Evolutionary conservation across 2,888 invertebrate genomes (phyloP), one percentile per base, ranked within the genome.

Genomic region (Tenodera sinensis): DNA sequence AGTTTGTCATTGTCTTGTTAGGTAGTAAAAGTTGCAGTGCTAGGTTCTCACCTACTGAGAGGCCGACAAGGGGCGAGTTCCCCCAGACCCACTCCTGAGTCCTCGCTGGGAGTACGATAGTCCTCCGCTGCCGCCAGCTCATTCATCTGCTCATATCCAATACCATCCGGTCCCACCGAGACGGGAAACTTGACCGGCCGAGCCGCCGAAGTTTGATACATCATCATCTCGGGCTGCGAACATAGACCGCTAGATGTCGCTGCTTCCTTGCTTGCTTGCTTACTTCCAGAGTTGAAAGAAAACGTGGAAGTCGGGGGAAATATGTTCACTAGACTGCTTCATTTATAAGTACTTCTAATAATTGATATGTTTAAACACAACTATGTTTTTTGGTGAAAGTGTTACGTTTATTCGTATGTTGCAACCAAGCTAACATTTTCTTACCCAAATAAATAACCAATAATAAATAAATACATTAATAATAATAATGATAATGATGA

Each of bases 1-100:
- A 34, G 9, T 42, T 1, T 12, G 42, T 12, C 42, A 42, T 42
- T 42, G 12, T 42, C 1, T 42, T 71, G 25, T 71, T 71, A 25
- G 54, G 25, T 25, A 20, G 54, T 25, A 71, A 25, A 71, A 20
- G 83, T 1, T 6, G 83, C 28, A 27, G 27, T 28, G 20, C 20
- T 20, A 71, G 54, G 25, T 71, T 34, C 71, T 81, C 84, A 84
- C 88, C 88, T 81, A 28, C 30, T 28, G 28, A 84, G 30, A 25
- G 30, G 84, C 3, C 34, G 30, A 81, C 87, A 87, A n/a, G 54
- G 54, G 12, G 54, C 84, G 14, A 83, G 54, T 8, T 88, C 84
- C 93, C 97, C 97, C 94, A 98, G 96, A 94, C 98, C 98, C 93
- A 98, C 96, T 93, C 98, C 98, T 94, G 98, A 98, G 96, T 98